Conservation (phyloP, 2,888 invertebrate genomes). For the Eudemis profundana region DNA sequence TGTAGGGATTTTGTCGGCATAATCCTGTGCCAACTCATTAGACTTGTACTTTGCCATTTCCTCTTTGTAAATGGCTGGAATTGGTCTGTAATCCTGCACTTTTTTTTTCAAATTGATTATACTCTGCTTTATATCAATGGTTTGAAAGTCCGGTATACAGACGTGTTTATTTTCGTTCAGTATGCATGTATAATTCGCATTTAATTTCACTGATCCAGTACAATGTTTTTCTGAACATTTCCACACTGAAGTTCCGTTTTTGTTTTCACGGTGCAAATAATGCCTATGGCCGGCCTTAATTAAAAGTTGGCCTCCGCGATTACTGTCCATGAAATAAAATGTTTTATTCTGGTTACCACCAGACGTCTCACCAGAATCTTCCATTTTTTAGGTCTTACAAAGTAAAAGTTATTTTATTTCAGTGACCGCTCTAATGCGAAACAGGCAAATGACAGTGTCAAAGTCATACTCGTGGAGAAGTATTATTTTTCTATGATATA, state of each 20-base stretch:
- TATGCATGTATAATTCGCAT: background rate
- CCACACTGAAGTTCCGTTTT: background rate
- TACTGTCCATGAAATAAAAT: background rate
- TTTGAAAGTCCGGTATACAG: background rate
- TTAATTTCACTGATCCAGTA: background rate
- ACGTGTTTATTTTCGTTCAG: background rate
- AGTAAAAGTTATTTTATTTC: too few relatives aligned
- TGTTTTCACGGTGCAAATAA: background rate
- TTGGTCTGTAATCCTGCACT: background rate
- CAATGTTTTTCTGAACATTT: background rate
- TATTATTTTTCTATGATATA: too few relatives aligned
- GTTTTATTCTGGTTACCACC: too few relatives aligned
- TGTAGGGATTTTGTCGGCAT: background rate
- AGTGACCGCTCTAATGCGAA: too few relatives aligned
- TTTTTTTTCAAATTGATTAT: background rate
- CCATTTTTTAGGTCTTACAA: too few relatives aligned
- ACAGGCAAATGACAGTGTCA: too few relatives aligned
- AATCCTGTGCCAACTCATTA: background rate
- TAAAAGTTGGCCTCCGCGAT: background rate
- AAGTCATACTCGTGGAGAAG: too few relatives aligned
- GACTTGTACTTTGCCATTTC: conserved; percentile 4
- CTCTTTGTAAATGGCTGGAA: background rate
- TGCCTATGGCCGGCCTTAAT: background rate
- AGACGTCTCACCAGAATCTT: too few relatives aligned
- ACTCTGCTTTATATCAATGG: background rate